These are phyloP conservation scores for Thera britannica DNA, from an alignment of 2,888 invertebrate genomes.

Conservation along the genomic window DNA sequence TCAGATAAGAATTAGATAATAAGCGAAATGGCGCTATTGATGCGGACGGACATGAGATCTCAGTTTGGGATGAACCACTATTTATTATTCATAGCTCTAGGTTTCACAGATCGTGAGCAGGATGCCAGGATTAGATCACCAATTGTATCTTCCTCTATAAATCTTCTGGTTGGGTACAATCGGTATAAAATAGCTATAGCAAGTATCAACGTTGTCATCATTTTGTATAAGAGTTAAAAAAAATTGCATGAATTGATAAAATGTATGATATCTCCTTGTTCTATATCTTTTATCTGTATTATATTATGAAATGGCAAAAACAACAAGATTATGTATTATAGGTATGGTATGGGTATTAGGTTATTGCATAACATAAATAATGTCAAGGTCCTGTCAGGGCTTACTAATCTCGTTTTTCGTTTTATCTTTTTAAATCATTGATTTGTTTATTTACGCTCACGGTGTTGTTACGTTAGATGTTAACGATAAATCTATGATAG, in stretches of 20 bases:
- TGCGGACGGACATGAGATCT: background rate
- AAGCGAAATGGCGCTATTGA: background rate
- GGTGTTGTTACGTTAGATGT: background rate
- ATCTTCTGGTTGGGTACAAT: slow-evolving; percentile 41
- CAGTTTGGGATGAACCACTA: background rate
- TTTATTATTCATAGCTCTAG: background rate
- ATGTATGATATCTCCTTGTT: background rate
- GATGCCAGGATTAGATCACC: slow-evolving; percentile 57
- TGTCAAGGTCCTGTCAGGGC: background rate
- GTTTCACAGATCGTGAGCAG: slow-evolving; percentile 48
- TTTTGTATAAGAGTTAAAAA: background rate
- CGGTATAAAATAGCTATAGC: background rate
- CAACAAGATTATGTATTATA: background rate
- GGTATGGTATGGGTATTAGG: no score
- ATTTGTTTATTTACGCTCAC: background rate
- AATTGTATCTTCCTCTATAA: slow-evolving; percentile 57
- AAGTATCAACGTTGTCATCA: background rate
- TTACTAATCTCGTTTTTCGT: background rate
- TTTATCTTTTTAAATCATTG: background rate
- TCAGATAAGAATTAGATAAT: no score
- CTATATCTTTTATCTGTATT: background rate
- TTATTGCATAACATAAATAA: background rate
- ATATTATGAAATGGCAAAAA: background rate
- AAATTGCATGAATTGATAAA: background rate
- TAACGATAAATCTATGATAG: background rate